Conservation (phyloP, 2,888 invertebrate species). For the Drosophila picticornis region DNA sequence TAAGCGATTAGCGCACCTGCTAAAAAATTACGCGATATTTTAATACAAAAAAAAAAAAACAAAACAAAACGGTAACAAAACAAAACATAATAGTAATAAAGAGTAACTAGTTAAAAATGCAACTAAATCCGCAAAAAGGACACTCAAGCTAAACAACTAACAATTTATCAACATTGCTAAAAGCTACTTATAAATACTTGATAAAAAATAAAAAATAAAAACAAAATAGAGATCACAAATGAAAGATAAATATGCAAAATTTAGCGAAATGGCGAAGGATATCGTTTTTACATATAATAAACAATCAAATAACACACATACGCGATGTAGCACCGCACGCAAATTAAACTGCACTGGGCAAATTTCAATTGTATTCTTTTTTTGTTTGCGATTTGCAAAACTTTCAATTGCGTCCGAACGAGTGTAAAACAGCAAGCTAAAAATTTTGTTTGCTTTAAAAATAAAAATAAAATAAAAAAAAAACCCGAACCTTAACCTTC, state of each 20-base stretch:
- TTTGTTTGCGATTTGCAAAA: constrained; percentile 37
- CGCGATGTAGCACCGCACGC: constrained; percentile 49
- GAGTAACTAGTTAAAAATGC: constrained; percentile 27
- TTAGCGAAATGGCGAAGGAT: constrained; percentile 25
- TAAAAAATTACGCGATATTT: constrained; percentile 44
- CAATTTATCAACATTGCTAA: constrained; percentile 56
- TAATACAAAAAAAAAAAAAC: constrained; percentile 22
- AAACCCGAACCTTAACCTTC: constrained; percentile 44
- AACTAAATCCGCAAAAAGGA: constrained; percentile 18
- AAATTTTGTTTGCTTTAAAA: constrained; percentile 37
- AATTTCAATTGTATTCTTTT: constrained; percentile 8
- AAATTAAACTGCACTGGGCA: constrained; percentile 14
- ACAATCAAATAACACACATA: constrained; percentile 55
- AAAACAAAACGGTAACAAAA: not conserved
- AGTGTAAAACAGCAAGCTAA: constrained; percentile 15
- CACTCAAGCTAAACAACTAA: constrained; percentile 47
- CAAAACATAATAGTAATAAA: not conserved
- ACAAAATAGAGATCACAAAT: not conserved
- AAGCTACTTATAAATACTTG: constrained; percentile 47
- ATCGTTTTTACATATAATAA: constrained; percentile 7
- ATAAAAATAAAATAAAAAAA: not conserved
- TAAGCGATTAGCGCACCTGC: constrained; percentile 51
- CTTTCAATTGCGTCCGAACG: constrained; percentile 63
- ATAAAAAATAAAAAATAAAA: not conserved
- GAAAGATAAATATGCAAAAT: constrained; percentile 18